These are phyloP conservation scores for Ennomos quercinarius DNA, from an alignment of 2,888 invertebrate genomes.

Conservation along the genomic window DNA sequence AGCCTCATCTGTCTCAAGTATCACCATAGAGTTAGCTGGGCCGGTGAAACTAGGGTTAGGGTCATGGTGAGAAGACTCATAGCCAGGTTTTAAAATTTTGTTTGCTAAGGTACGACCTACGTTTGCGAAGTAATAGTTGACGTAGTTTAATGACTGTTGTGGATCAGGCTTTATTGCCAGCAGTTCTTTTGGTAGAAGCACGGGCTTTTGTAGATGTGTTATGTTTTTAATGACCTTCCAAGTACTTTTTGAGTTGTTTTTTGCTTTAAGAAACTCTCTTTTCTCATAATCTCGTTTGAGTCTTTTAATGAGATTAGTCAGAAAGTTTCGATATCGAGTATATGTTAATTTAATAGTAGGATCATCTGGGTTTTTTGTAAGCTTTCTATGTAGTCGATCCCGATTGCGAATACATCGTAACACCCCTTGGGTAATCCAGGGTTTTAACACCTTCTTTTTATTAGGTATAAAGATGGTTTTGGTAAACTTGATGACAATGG, in stretches of 20 bases:
- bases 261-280: constrained; percentile 18
- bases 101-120: constrained; percentile 8
- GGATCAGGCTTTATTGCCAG: constrained; percentile 6
- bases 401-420: constrained; percentile 39
- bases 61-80: too few relatives aligned
- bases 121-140: constrained; percentile 22
- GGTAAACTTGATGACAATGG: constrained; percentile 9
- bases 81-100: not conserved
- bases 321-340: constrained; percentile 40
- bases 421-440: constrained; percentile 37
- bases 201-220: constrained; percentile 6
- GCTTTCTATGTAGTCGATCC: constrained; percentile 28
- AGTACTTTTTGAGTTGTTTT: constrained; percentile 22
- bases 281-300: constrained; percentile 34
- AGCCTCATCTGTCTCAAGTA: constrained; percentile 9
- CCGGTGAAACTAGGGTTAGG: not conserved
- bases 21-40: constrained; percentile 4
- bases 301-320: constrained; percentile 38
- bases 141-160: not conserved
- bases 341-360: constrained; percentile 25
- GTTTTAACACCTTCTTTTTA: constrained; percentile 28
- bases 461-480: not conserved
- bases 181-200: not conserved
- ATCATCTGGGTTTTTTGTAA: constrained; percentile 26
- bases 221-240: constrained; percentile 32